A percentile compares a stretch with the other conserved stretches of the same genome.
These are phyloP conservation scores for Erythrocebus patas DNA, from an alignment of 2,113 vertebrate species.

Conservation along the genomic window DNA sequence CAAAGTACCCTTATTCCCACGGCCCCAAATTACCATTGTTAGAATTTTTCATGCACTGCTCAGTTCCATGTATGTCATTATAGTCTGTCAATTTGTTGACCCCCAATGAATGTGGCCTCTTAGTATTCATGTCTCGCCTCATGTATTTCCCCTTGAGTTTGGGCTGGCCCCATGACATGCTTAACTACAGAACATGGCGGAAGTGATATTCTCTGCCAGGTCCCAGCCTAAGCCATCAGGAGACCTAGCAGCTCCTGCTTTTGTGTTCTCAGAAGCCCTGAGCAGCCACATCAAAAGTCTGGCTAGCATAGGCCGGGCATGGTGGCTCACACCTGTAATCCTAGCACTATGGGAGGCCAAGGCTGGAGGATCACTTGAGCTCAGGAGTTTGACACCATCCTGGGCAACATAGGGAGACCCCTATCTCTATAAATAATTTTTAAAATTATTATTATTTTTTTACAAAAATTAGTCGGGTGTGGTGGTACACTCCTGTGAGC, in stretches of 20 bases:
- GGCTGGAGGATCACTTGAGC: too few species aligned
- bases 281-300: neutral
- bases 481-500: fast-evolving
- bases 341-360: too few species aligned
- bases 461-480: too few species aligned
- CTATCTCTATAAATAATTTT: too few species aligned
- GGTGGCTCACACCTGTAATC: too few species aligned
- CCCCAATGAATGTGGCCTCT: fast-evolving
- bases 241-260: neutral
- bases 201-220: neutral
- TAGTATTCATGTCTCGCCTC: fast-evolving
- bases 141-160: neutral
- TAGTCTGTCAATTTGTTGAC: neutral
- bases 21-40: neutral
- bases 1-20: neutral
- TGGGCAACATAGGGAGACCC: too few species aligned
- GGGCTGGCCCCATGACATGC: neutral
- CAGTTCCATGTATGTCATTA: neutral
- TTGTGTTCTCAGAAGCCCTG: neutral
- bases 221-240: neutral
- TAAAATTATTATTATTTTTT: too few species aligned
- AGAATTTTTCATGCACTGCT: neutral
- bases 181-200: neutral
- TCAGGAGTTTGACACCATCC: too few species aligned
- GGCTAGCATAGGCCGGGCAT: too few species aligned